These are phyloP conservation scores for Rhadina sibilatrix DNA, from an alignment of 2,113 vertebrate genomes.

Conservation along the genomic window DNA sequence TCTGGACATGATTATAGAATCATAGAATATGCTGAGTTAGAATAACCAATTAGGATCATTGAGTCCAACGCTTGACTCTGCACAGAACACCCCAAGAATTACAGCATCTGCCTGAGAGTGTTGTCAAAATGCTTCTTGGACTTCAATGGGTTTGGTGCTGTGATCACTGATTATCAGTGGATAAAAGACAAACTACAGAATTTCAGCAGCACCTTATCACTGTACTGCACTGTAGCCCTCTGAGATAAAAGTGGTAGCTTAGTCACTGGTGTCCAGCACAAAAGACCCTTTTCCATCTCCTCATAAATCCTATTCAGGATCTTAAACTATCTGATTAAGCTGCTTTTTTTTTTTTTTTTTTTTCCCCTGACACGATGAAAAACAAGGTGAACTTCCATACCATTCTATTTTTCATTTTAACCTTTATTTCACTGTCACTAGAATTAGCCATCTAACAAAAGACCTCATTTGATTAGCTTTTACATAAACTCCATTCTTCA, in stretches of 20 bases:
- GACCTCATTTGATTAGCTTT: not conserved
- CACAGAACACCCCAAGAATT: not conserved
- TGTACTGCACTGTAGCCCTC: fast-evolving
- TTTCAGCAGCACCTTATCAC: not conserved
- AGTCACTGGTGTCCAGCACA: not conserved
- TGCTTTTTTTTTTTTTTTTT: not conserved
- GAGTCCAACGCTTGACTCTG: not conserved
- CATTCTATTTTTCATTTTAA: not conserved
- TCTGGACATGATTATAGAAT: fast-evolving
- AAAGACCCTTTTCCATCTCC: fast-evolving
- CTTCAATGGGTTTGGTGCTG: fast-evolving
- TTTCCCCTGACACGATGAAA: not conserved
- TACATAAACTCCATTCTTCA: not conserved
- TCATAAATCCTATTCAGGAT: not conserved
- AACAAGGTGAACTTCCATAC: not conserved
- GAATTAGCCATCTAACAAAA: not conserved
- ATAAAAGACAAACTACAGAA: not conserved
- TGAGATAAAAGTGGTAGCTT: not conserved
- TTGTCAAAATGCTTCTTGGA: not conserved
- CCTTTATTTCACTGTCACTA: not conserved
- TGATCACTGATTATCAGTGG: not conserved
- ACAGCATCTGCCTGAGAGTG: fast-evolving
- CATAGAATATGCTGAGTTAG: not conserved
- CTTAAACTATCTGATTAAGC: not conserved
- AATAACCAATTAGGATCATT: not conserved